A percentile compares a stretch with the other conserved stretches of the same genome.
Evolutionary conservation across 2,113 vertebrate genomes (phyloP).

Genomic region (Ancistrus triradiatus): DNA sequence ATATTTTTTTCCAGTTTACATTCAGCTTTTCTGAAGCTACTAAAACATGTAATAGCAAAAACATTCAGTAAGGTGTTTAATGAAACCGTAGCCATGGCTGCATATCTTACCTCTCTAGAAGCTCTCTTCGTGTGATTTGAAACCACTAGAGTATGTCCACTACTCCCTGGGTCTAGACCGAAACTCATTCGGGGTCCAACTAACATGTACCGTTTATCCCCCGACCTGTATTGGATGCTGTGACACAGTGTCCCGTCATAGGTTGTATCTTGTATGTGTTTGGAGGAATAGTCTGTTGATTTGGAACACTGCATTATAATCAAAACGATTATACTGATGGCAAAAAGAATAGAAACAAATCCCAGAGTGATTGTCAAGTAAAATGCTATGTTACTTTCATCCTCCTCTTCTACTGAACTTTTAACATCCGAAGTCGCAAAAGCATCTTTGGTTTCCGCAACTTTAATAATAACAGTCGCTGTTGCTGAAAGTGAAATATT

Average conservation of each 20-base stretch:
- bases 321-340: constrained; percentile 48
- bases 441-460: constrained; percentile 41
- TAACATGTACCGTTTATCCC: constrained; percentile 56
- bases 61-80: too few species aligned
- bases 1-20: too few species aligned
- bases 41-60: too few species aligned
- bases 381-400: constrained; percentile 37
- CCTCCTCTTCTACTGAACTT: constrained; percentile 19
- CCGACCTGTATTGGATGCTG: constrained; percentile 52
- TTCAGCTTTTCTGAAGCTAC: too few species aligned
- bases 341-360: constrained; percentile 47
- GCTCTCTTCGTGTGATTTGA: constrained; percentile 41
- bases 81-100: too few species aligned
- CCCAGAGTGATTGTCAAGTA: constrained; percentile 51
- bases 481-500: constrained; percentile 48
- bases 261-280: constrained; percentile 41
- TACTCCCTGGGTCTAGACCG: constrained; percentile 47
- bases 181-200: constrained; percentile 55
- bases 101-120: constrained; percentile 54
- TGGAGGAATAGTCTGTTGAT: constrained; percentile 34
- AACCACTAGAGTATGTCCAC: constrained; percentile 49
- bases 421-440: constrained; percentile 39
- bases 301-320: constrained; percentile 48
- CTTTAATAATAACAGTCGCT: constrained; percentile 45
- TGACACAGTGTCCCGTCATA: constrained; percentile 43